Evolutionary conservation across 1,140 invertebrate species (phyloP).

Genomic region (Drosophila nebulosa): DNA sequence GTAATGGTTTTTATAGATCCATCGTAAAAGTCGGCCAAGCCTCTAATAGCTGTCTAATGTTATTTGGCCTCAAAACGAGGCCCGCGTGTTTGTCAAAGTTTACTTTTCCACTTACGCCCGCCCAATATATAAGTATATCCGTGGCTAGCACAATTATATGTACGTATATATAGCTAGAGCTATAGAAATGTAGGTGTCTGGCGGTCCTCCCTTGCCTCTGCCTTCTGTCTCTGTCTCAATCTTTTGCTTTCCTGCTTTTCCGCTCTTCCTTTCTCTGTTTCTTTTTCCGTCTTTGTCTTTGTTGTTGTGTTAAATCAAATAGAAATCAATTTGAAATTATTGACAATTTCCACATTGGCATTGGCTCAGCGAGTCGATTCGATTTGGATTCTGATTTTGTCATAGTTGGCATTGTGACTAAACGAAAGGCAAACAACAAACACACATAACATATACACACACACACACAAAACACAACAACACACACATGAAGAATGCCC

Average conservation of each 20-base stretch:
- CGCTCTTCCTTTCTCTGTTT: neutral
- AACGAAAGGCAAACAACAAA: constrained; percentile 74
- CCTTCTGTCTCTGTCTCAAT: neutral
- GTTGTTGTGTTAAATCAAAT: constrained; percentile 75
- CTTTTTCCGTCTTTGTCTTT: constrained; percentile 17
- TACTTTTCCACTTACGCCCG: constrained; percentile 57
- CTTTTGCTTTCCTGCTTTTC: neutral
- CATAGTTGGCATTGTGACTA: constrained; percentile 60
- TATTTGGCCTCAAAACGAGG: constrained; percentile 45
- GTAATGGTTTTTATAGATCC: constrained; percentile 67
- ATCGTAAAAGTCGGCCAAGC: constrained; percentile 69
- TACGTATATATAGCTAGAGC: too few species aligned
- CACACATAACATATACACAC: constrained; percentile 15
- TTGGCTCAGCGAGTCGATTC: constrained; percentile 60
- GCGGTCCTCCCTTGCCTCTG: neutral
- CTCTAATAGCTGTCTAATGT: constrained; percentile 73
- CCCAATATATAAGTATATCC: neutral
- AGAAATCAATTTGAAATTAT: constrained; percentile 81
- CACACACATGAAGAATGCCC: neutral
- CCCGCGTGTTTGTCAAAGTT: constrained; percentile 46
- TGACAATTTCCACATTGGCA: constrained; percentile 80
- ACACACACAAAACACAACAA: constrained; percentile 15
- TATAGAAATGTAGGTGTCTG: constrained; percentile 23
- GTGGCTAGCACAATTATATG: constrained; percentile 44
- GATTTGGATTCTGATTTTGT: constrained; percentile 60